Conservation (phyloP, 2,113 vertebrate genomes). For the Oceanites oceanicus region DNA sequence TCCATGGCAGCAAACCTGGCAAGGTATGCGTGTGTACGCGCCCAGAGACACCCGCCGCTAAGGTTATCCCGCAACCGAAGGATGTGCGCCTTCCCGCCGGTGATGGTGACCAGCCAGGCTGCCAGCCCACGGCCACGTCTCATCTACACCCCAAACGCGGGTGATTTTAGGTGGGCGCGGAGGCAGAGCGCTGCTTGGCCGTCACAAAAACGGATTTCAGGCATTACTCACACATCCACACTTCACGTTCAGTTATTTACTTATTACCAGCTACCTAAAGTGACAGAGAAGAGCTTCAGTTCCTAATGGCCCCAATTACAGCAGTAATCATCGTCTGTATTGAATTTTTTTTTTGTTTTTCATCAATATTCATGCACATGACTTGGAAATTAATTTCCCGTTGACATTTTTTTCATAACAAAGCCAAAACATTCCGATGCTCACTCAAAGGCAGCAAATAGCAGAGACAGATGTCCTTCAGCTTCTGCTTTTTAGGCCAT, state of each 20-base stretch:
- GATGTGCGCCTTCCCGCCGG: background rate
- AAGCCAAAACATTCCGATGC: background rate
- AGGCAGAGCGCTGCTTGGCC: background rate
- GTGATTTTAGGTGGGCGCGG: rapidly evolving
- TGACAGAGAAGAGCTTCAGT: background rate
- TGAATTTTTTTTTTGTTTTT: background rate
- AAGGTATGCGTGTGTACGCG: rapidly evolving
- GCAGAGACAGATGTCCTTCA: background rate
- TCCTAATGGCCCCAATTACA: constrained; percentile 30
- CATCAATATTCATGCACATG: constrained; percentile 30
- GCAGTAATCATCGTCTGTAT: background rate
- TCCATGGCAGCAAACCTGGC: background rate
- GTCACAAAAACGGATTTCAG: background rate
- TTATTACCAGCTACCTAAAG: background rate
- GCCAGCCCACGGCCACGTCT: rapidly evolving
- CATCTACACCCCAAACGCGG: background rate
- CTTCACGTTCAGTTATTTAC: background rate
- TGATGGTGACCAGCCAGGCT: background rate
- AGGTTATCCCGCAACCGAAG: background rate
- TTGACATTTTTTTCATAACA: background rate
- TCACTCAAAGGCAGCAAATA: constrained; percentile 23
- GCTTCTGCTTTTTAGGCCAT: background rate
- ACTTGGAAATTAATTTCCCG: constrained; percentile 48
- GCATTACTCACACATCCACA: background rate
- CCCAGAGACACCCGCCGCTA: background rate